Percentiles rank a stretch among this genome's conserved stretches.
Conservation (phyloP, 2,888 invertebrate genomes). For the Nemoura dubitans region DNA sequence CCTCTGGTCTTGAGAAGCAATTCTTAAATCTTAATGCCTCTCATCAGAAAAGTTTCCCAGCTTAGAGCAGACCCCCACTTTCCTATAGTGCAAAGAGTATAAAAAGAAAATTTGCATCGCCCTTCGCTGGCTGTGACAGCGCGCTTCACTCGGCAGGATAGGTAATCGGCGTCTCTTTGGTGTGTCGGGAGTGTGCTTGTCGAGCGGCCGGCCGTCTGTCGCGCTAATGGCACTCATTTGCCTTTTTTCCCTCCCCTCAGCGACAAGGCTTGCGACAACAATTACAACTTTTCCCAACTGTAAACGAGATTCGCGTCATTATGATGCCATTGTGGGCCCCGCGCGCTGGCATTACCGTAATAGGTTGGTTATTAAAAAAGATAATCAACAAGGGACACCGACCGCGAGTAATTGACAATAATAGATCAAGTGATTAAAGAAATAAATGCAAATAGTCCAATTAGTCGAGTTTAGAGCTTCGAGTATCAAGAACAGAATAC, state of each 20-base stretch:
- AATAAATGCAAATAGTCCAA: background rate
- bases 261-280: slow-evolving; percentile 35
- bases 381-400: slow-evolving; percentile 7
- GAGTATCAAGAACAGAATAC: background rate
- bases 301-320: slow-evolving; percentile 50
- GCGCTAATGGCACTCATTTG: slow-evolving; percentile 28
- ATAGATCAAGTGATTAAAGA: background rate
- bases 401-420: slow-evolving; percentile 7
- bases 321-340: slow-evolving; percentile 44
- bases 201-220: slow-evolving; percentile 16
- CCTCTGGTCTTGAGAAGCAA: slow-evolving; percentile 3
- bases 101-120: background rate
- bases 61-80: slow-evolving; percentile 1
- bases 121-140: background rate
- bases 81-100: background rate
- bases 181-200: slow-evolving; percentile 14
- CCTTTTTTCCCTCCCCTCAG: slow-evolving; percentile 19
- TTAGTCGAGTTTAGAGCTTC: background rate
- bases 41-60: slow-evolving; percentile 47
- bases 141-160: background rate
- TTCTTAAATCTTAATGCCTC: slow-evolving; percentile 45
- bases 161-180: slow-evolving; percentile 1
- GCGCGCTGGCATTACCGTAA: background rate
- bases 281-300: slow-evolving; percentile 43
- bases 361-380: slow-evolving; percentile 24